phyloP scores from a whole-genome alignment of 1,140 invertebrate genomes.

The Ctenoplectra terminalis region DNA sequence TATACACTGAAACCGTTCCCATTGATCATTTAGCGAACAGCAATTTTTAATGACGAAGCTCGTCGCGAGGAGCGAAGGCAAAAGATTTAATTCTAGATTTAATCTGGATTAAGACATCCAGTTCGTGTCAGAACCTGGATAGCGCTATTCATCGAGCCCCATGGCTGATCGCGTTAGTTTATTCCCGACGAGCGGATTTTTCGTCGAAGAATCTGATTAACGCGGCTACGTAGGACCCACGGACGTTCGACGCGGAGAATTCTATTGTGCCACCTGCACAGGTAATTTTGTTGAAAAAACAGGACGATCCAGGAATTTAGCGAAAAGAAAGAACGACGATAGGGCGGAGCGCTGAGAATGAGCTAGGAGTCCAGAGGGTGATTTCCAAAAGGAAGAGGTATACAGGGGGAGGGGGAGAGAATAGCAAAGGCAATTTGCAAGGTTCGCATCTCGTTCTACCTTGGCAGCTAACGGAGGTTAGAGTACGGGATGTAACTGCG shows the following conservation, averaged over 20 bases:
- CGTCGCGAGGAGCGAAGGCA: not conserved
- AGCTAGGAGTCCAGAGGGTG: not conserved
- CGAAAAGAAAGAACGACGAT: not conserved
- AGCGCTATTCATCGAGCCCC: not conserved
- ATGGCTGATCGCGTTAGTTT: conserved; percentile 16
- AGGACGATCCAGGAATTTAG: conserved; percentile 30
- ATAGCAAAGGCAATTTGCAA: conserved; percentile 62
- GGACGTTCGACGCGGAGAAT: conserved; percentile 20
- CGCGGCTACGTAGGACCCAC: not conserved
- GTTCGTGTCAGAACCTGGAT: not conserved
- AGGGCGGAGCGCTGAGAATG: not conserved
- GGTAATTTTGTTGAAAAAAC: conserved; percentile 46
- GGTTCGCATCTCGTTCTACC: conserved; percentile 41
- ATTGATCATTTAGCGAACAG: not conserved
- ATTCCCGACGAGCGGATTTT: not conserved
- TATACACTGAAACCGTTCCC: no score
- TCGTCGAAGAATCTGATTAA: conserved; percentile 27
- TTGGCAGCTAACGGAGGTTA: conserved; percentile 9
- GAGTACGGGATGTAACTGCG: conserved; percentile 24
- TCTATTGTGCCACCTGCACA: conserved; percentile 28
- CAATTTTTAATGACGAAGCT: not conserved
- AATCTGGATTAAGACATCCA: not conserved
- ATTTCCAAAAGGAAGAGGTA: conserved; percentile 27
- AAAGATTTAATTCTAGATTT: not conserved
- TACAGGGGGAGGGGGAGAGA: not conserved